Evolutionary conservation across 2,888 invertebrate genomes (phyloP).

Genomic region (Malthinus flaveolus): DNA sequence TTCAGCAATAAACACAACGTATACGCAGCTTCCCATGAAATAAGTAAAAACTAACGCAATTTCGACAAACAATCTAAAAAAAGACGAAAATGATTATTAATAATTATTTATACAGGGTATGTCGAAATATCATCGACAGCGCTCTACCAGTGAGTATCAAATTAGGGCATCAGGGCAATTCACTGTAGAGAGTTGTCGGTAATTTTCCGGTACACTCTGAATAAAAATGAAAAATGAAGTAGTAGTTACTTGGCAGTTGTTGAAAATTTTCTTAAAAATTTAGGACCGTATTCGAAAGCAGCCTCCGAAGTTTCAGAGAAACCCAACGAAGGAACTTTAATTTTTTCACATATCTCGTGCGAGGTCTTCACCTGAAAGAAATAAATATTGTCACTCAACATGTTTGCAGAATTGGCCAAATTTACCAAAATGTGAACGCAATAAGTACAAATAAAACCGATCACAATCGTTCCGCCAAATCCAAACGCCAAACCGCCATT

Average conservation of each 20-base stretch:
- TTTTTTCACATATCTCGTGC: conserved; percentile 71
- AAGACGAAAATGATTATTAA: too few species aligned
- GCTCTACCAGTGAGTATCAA: too few species aligned
- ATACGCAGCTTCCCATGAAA: conserved; percentile 72
- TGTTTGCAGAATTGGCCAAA: too few species aligned
- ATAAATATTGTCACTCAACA: too few species aligned
- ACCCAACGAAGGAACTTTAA: conserved; percentile 72
- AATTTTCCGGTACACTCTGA: too few species aligned
- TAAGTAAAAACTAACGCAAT: conserved; percentile 70
- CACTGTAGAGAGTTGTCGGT: too few species aligned
- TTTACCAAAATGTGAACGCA: conserved; percentile 91
- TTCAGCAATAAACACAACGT: conserved; percentile 75
- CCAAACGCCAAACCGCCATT: conserved; percentile 87
- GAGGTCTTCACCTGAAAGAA: conserved; percentile 72
- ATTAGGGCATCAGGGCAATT: too few species aligned
- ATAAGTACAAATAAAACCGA: conserved; percentile 88
- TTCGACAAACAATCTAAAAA: conserved; percentile 49
- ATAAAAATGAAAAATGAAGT: too few species aligned
- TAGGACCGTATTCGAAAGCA: conserved; percentile 79
- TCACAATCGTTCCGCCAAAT: conserved; percentile 79
- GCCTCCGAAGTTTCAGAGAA: conserved; percentile 85
- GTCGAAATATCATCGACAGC: too few species aligned
- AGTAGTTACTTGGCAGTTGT: conserved; percentile 68
- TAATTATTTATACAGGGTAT: too few species aligned
- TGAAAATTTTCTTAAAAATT: conserved; percentile 63